These are phyloP conservation scores for Axea sp. DNA, from an alignment of 2,888 invertebrate species.

Conservation along the genomic window DNA sequence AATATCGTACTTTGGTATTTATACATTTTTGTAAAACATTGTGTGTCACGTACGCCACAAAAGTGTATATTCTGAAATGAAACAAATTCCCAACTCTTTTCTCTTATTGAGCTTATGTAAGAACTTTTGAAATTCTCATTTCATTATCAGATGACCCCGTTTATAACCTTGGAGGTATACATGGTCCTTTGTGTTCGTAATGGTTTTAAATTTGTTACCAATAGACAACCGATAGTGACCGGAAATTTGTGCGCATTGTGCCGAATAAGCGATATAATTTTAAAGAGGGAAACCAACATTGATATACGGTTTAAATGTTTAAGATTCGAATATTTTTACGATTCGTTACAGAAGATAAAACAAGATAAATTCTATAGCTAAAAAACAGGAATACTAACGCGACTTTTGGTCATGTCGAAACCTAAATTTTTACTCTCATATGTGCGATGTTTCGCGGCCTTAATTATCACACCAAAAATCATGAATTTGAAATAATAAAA, in stretches of 20 bases:
- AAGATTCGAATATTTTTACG: slow-evolving; percentile 1
- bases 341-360: not conserved
- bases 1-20: no score
- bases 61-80: no score
- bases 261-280: no score
- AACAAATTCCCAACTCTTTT: not conserved
- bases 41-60: no score
- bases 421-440: no score
- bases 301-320: slow-evolving; percentile 5
- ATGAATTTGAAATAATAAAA: not conserved
- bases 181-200: slow-evolving; percentile 60
- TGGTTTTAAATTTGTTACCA: slow-evolving; percentile 54
- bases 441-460: no score
- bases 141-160: slow-evolving; percentile 64
- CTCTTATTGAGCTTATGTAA: slow-evolving; percentile 9
- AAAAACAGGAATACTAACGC: no score
- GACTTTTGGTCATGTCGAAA: no score
- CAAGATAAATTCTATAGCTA: not conserved
- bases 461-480: no score
- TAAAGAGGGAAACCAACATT: no score
- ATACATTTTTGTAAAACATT: no score
- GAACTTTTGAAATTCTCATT: slow-evolving; percentile 36
- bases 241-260: no score
- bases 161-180: slow-evolving; percentile 42
- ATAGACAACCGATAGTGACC: slow-evolving; percentile 37